phyloP scores from a whole-genome alignment of 2,888 invertebrate genomes.

The Euplexia lucipara region DNA sequence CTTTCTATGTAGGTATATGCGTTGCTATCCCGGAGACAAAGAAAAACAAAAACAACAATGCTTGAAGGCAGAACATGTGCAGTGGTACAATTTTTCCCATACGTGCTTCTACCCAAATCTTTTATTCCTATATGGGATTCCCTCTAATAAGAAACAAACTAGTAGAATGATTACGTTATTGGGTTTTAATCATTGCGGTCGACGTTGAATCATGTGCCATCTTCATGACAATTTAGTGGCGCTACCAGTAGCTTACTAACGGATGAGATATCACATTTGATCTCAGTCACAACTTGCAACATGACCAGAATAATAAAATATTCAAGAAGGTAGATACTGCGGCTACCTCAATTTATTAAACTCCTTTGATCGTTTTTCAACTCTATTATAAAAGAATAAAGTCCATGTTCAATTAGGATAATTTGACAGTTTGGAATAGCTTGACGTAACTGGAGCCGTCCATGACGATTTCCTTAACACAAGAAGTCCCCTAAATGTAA shows the following conservation, averaged over 20 bases:
- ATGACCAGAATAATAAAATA: conserved; percentile 29
- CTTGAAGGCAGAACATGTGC: neutral
- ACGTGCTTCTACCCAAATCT: neutral
- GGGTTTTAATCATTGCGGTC: conserved; percentile 32
- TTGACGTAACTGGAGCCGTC: no score
- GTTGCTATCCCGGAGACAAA: no score
- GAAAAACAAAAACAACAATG: neutral
- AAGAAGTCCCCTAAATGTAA: conserved; percentile 7
- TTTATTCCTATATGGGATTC: conserved; percentile 17
- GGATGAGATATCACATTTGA: conserved; percentile 1
- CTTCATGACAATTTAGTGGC: neutral
- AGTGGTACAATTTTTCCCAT: neutral
- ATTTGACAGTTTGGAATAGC: no score
- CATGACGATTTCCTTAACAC: conserved; percentile 30
- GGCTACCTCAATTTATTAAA: no score
- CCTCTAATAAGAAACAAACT: conserved; percentile 15
- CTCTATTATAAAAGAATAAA: no score
- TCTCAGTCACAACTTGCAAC: conserved; percentile 17
- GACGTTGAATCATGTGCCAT: conserved; percentile 13
- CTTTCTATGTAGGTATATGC: no score
- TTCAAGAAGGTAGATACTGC: neutral
- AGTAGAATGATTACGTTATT: neutral
- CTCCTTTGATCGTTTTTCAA: no score
- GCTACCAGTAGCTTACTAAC: conserved; percentile 18
- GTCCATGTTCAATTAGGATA: no score